Base-by-base conservation (phyloP, 1,140 invertebrate genomes). In the Proctacanthus coquilletti region DNA sequence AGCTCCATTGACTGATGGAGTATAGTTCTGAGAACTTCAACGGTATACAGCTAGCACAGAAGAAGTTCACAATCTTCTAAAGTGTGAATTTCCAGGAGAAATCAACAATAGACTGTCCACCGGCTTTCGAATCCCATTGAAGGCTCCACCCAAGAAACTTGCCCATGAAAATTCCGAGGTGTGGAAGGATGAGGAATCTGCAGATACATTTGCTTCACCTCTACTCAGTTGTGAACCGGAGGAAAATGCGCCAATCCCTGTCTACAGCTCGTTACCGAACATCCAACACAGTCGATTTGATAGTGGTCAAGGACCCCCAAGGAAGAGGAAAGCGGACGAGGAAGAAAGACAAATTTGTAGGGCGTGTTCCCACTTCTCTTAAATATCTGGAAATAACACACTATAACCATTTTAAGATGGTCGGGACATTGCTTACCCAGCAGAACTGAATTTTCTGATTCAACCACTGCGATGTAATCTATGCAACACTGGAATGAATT, bases 401-500 rank as follows among this genome's bases (percentile, higher is more conserved):
- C 23, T 13, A 27, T 27, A 8, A 27, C 13, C 23, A 27, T 9
- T 13, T 8, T 8, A 27, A 9, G 23, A 27, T 13, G 23, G 23
- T 13, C 23, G 23, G 8, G 13, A 27, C 13, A 27, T 9, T 9
- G 23, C 8, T 13, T 27, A 27, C 13, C 56, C 56, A 3, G 47
- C 48, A 41, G 56, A 53, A 19, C 35, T 59, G 17, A 50, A 39
- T 17, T 4, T 29, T 8, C 34, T 50, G 29, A 51, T 59, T 27
- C 49, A 56, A 43, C 53, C 53, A 1, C 38, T 56, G 11, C 51
- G 36, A 30, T 59, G 56, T 39, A 53, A 56, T 42, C 34, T 59
- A 11, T 59, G 56, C 43, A 30, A 39, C 8, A 38, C 40, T 2
- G 44, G 53, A 29, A 38, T 56, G 15, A 50, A 45, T 18, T 49